Evolutionary conservation across 2,797 vertebrate genomes (phyloP).

Genomic region (Poliocrania exsul): DNA sequence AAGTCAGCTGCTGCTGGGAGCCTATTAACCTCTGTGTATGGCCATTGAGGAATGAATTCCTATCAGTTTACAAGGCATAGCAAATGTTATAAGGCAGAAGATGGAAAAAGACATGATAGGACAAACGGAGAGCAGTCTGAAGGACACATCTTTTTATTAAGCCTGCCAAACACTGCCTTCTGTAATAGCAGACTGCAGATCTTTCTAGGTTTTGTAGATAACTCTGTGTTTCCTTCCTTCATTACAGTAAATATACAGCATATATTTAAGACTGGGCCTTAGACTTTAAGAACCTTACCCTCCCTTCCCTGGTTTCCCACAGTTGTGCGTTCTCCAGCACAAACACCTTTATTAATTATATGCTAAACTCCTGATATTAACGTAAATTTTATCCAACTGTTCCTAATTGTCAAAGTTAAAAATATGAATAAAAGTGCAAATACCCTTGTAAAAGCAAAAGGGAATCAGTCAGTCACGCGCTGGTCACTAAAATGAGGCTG

Average conservation of each 20-base stretch:
- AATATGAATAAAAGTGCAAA: neutral
- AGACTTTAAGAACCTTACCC: neutral
- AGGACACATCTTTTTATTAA: constrained; percentile 42
- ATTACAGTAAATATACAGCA: neutral
- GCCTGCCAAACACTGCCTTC: neutral
- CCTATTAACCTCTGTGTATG: constrained; percentile 54
- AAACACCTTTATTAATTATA: neutral
- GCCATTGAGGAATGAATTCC: constrained; percentile 46
- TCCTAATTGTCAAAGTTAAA: neutral
- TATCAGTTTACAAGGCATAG: constrained; percentile 52
- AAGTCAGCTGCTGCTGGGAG: constrained; percentile 57
- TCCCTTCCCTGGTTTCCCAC: neutral
- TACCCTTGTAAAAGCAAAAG: neutral
- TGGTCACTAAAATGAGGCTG: neutral
- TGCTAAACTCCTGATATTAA: neutral
- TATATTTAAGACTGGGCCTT: neutral
- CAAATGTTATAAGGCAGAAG: constrained; percentile 40
- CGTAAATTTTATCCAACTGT: neutral
- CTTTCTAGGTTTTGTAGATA: constrained; percentile 2
- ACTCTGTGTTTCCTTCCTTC: neutral
- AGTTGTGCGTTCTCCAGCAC: rapidly evolving
- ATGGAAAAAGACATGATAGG: constrained; percentile 53
- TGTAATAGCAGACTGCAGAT: neutral
- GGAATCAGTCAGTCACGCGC: neutral
- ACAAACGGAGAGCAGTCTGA: constrained; percentile 30